phyloP scores from a whole-genome alignment of 2,113 vertebrate species.

The Heptranchias perlo region DNA sequence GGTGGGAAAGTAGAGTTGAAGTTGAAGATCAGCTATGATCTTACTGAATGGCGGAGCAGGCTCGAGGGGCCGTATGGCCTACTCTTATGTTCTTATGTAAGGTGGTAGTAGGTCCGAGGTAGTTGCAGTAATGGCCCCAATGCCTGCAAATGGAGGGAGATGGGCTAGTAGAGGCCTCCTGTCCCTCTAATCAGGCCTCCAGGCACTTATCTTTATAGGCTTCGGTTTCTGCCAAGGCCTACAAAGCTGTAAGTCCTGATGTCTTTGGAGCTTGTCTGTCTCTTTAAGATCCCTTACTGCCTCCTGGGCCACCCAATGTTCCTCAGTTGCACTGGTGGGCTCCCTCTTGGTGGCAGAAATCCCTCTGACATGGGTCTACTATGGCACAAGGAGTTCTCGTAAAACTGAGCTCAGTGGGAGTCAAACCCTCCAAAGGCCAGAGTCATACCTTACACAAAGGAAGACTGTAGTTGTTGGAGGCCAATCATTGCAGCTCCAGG shows the following conservation, averaged over 20 bases:
- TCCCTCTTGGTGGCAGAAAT: background rate
- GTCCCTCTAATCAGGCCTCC: background rate
- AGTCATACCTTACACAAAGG: background rate
- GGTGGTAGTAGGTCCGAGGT: background rate
- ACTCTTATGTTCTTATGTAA: too few species aligned
- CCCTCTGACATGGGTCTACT: background rate
- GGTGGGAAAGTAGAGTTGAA: too few species aligned
- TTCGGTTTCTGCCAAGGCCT: background rate
- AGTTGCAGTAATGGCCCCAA: background rate
- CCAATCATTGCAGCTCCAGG: too few species aligned
- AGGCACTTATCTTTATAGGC: background rate
- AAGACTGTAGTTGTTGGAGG: background rate
- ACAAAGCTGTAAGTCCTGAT: background rate
- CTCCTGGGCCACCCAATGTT: background rate
- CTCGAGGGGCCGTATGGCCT: too few species aligned
- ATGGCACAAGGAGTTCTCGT: background rate
- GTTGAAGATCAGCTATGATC: too few species aligned
- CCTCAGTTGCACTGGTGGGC: background rate
- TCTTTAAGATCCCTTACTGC: background rate
- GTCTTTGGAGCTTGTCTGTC: background rate
- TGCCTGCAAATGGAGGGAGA: background rate
- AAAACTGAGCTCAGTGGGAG: background rate
- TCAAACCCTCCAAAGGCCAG: background rate
- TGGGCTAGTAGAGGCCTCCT: background rate
- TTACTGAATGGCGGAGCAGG: too few species aligned